phyloP scores from a whole-genome alignment of 2,797 vertebrate species.

The Vireo griseus region DNA sequence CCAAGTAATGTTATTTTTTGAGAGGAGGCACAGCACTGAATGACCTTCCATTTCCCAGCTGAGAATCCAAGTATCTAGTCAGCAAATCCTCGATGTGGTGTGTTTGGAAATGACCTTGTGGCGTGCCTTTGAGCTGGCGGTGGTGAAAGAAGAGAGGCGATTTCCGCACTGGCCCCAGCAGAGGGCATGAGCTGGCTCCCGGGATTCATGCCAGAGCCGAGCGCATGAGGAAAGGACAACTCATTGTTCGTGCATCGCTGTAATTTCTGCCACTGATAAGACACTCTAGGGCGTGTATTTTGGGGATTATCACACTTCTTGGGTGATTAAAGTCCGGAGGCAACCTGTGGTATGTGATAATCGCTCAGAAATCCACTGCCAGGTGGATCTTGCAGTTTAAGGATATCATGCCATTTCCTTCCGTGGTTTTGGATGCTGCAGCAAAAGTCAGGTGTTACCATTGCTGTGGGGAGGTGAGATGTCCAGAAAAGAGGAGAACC shows the following conservation, averaged over 20 bases:
- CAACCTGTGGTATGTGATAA: background rate
- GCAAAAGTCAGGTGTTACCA: background rate
- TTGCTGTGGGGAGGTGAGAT: background rate
- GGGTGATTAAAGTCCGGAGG: background rate
- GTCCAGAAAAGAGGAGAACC: background rate
- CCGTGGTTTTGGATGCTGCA: background rate
- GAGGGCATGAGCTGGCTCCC: background rate
- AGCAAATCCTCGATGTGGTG: background rate
- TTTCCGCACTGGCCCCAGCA: background rate
- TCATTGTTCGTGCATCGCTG: background rate
- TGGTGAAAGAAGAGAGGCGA: background rate
- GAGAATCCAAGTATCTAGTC: background rate
- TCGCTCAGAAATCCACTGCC: background rate
- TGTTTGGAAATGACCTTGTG: background rate
- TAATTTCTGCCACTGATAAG: background rate
- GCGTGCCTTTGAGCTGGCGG: background rate
- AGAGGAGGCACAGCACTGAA: background rate
- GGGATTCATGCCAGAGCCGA: background rate
- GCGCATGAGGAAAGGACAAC: fast-evolving
- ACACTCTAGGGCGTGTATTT: fast-evolving
- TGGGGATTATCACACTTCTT: background rate
- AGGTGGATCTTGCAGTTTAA: background rate
- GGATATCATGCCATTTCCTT: background rate
- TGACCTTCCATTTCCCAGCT: background rate
- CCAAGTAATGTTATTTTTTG: background rate